Evolutionary conservation across 2,888 invertebrate genomes (phyloP).

Genomic region (Diloba caeruleocephala): DNA sequence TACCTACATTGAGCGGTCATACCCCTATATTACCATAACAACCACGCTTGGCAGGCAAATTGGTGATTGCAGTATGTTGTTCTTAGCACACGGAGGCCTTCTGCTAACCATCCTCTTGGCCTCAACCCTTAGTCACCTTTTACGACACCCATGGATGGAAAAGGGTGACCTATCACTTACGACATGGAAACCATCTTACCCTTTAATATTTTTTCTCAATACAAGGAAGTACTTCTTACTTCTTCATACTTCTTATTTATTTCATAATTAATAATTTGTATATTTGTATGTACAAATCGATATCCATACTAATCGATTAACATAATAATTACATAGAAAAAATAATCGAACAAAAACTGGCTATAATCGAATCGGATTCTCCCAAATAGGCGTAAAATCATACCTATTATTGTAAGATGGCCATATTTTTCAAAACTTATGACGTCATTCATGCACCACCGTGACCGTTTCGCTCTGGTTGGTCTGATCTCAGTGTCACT

Average conservation of each 20-base stretch:
- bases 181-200: too few species aligned
- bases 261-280: conserved; percentile 1
- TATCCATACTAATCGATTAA: background rate
- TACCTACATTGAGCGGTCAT: too few species aligned
- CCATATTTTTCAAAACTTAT: conserved; percentile 44
- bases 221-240: background rate
- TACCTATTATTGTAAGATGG: conserved; percentile 24
- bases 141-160: too few species aligned
- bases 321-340: conserved; percentile 2
- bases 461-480: conserved; percentile 73
- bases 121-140: too few species aligned
- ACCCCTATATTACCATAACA: too few species aligned
- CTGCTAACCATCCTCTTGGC: too few species aligned
- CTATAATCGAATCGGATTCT: conserved; percentile 21
- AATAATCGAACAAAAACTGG: conserved; percentile 3
- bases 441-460: conserved; percentile 60
- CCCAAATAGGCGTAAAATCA: conserved; percentile 33
- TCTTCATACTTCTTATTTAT: background rate
- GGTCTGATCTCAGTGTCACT: conserved; percentile 66
- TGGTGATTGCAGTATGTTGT: too few species aligned
- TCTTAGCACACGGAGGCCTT: too few species aligned
- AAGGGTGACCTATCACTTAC: too few species aligned
- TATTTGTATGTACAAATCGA: conserved; percentile 4
- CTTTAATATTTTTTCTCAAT: too few species aligned
- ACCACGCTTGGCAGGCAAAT: too few species aligned